phyloP scores from a whole-genome alignment of 2,888 invertebrate species.

The Pheosia gnoma region DNA sequence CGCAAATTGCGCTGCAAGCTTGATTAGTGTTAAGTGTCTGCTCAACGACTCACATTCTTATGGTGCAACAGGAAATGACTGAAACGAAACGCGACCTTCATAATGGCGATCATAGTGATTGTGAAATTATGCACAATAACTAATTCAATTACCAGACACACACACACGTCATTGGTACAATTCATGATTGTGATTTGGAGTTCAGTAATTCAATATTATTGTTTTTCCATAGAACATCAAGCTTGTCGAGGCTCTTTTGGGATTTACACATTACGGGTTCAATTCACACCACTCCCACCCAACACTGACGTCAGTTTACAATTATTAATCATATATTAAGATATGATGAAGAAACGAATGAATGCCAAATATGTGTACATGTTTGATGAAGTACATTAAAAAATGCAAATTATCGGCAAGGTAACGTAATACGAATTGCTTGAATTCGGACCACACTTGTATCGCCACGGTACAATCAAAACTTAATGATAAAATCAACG shows the following conservation, averaged over 20 bases:
- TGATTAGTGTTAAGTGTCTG: not conserved
- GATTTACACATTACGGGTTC: no score
- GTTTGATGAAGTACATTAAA: not conserved
- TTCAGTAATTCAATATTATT: not conserved
- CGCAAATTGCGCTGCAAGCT: not conserved
- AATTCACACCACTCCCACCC: no score
- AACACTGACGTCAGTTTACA: no score
- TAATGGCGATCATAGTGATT: conserved; percentile 13
- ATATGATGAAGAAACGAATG: not conserved
- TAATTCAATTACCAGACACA: conserved; percentile 8
- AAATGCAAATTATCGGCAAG: not conserved
- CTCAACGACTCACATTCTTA: not conserved
- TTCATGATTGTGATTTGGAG: conserved; percentile 7
- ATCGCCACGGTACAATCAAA: not conserved
- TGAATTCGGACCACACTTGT: conserved; percentile 1
- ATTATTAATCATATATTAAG: no score
- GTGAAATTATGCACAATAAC: conserved; percentile 14
- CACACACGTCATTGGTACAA: conserved; percentile 14
- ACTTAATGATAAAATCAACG: conserved; percentile 1
- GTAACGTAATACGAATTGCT: not conserved
- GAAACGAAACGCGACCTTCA: conserved; percentile 7
- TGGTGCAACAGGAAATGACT: not conserved
- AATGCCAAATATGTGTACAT: not conserved
- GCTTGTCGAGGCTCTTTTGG: not conserved
- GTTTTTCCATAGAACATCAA: not conserved